These are phyloP conservation scores for Cathartes aura DNA, from an alignment of 2,113 vertebrate species.

Conservation along the genomic window DNA sequence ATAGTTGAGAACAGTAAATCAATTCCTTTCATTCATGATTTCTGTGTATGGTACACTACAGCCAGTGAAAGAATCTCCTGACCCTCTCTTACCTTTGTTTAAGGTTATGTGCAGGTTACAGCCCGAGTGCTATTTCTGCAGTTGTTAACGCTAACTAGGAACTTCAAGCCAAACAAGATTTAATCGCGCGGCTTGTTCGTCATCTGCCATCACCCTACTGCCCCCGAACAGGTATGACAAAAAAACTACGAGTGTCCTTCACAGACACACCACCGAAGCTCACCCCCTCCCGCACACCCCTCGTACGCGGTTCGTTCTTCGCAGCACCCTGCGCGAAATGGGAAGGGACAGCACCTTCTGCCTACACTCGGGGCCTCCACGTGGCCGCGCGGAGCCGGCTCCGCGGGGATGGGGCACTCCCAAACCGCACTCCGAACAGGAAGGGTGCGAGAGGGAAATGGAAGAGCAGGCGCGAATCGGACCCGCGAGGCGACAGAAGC, in stretches of 20 bases:
- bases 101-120: background rate
- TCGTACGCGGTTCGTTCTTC: accelerated
- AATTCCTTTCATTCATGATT: accelerated
- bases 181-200: accelerated
- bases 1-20: accelerated
- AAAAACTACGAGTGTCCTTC: accelerated
- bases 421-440: background rate
- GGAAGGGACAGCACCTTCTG: background rate
- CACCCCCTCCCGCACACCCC: background rate
- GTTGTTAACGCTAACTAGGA: background rate
- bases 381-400: background rate
- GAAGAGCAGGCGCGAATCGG: accelerated
- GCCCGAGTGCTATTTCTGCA: background rate
- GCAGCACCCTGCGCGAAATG: background rate
- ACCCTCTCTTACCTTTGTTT: background rate
- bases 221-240: accelerated
- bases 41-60: accelerated
- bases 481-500: accelerated
- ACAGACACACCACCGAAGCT: accelerated
- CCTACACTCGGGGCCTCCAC: background rate
- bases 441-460: accelerated
- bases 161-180: background rate
- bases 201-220: accelerated
- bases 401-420: background rate
- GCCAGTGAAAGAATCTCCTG: background rate